phyloP scores from a whole-genome alignment of 2,113 vertebrate genomes.

The Oreochromis aureus region DNA sequence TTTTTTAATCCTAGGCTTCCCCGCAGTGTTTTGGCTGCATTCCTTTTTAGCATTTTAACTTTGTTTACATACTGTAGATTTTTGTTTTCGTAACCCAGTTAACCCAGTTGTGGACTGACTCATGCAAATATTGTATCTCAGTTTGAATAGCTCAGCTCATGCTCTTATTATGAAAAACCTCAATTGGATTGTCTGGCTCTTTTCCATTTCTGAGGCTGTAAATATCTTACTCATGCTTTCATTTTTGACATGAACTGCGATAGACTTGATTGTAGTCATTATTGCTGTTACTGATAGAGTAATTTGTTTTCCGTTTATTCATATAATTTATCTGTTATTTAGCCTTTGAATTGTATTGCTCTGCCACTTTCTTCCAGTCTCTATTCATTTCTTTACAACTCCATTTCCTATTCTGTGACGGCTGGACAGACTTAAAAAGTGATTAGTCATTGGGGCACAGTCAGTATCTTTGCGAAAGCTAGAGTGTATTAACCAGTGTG shows the following conservation, averaged over 20 bases:
- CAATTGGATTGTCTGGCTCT: not conserved
- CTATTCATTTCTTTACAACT: not conserved
- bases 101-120: not conserved
- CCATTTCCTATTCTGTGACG: not conserved
- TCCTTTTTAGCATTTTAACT: constrained; percentile 2
- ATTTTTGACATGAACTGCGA: not conserved
- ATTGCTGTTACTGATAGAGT: not conserved
- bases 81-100: constrained; percentile 22
- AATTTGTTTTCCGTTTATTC: not conserved
- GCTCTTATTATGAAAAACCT: not conserved
- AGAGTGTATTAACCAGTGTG: not conserved
- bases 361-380: not conserved
- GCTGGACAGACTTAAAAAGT: not conserved
- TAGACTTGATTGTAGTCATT: not conserved
- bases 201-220: not conserved
- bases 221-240: not conserved
- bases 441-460: not conserved
- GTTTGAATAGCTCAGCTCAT: not conserved
- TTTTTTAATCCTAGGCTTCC: not conserved
- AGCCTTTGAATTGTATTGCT: not conserved
- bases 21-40: not conserved
- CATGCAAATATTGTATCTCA: constrained; percentile 7
- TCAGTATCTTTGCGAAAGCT: not conserved
- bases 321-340: not conserved
- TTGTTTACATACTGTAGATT: not conserved